Evolutionary conservation across 2,797 vertebrate species (phyloP).

Genomic region (Emys orbicularis): DNA sequence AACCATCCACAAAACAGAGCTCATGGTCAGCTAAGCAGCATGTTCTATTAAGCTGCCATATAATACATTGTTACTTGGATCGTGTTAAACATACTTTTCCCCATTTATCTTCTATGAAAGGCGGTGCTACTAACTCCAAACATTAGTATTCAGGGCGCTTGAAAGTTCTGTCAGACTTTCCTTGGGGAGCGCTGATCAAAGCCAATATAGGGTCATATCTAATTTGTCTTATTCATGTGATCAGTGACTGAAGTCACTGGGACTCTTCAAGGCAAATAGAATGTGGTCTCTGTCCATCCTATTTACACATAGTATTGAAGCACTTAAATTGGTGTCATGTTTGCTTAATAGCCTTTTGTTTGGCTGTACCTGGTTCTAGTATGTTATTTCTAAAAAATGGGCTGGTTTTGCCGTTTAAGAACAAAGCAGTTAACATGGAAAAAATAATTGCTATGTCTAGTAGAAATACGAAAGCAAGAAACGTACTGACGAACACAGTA

Average conservation of each 20-base stretch:
- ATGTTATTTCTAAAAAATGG: not conserved
- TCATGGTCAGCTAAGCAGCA: not conserved
- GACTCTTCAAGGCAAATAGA: not conserved
- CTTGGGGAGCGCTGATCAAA: not conserved
- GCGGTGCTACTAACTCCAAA: not conserved
- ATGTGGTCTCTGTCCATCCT: not conserved
- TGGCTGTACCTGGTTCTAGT: not conserved
- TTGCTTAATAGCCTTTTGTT: constrained; percentile 7
- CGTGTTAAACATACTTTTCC: accelerated
- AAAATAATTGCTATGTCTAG: not conserved
- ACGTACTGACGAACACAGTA: not conserved
- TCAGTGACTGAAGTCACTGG: not conserved
- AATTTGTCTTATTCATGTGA: not conserved
- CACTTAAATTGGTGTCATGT: not conserved
- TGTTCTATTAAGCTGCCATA: not conserved
- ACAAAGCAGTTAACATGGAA: not conserved
- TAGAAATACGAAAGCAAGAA: not conserved
- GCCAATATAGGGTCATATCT: not conserved
- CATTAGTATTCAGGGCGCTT: not conserved
- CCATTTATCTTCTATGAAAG: not conserved
- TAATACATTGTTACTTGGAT: not conserved
- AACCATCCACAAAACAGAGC: not conserved
- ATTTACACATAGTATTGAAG: not conserved
- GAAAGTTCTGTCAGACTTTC: not conserved
- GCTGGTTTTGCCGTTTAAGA: constrained; percentile 16